Percentiles rank a stretch among this genome's conserved stretches.
phyloP scores from a whole-genome alignment of 2,888 invertebrate genomes.

The Parnassius mnemosyne region DNA sequence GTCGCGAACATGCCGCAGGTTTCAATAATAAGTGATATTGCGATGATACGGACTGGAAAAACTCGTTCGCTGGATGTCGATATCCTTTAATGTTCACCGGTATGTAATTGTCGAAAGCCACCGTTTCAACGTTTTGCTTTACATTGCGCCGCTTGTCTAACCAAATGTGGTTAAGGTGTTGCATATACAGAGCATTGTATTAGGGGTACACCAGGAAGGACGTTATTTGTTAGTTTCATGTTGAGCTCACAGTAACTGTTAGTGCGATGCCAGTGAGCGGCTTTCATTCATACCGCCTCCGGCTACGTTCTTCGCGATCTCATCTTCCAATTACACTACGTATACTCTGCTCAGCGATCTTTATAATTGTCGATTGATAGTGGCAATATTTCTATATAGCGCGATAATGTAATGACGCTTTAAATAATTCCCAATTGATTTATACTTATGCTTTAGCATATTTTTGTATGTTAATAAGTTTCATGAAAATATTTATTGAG shows the following conservation, averaged over 20 bases:
- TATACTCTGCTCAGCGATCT: conserved; percentile 62
- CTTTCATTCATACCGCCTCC: conserved; percentile 79
- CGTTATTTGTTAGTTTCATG: conserved; percentile 47
- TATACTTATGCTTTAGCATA: conserved; percentile 17
- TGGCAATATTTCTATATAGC: conserved; percentile 41
- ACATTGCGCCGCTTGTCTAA: conserved; percentile 38
- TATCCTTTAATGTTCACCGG: conserved; percentile 72
- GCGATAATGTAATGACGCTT: conserved; percentile 22
- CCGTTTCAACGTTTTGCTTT: conserved; percentile 29
- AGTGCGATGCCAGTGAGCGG: conserved; percentile 69
- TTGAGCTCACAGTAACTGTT: conserved; percentile 49
- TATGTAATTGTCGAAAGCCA: conserved; percentile 38
- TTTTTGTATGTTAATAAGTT: conserved; percentile 15
- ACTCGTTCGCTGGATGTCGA: conserved; percentile 78
- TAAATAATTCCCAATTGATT: conserved; percentile 21
- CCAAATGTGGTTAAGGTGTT: background rate
- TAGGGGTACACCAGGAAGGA: conserved; percentile 26
- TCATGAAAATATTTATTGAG: conserved; percentile 12
- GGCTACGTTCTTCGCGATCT: conserved; percentile 76
- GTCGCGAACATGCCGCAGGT: conserved; percentile 75
- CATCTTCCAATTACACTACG: conserved; percentile 76
- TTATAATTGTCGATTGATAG: conserved; percentile 67
- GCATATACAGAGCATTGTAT: conserved; percentile 43
- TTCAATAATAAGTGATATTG: conserved; percentile 80
- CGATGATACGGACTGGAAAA: conserved; percentile 80